Evolutionary conservation across 2,888 invertebrate species (phyloP), one percentile per base, ranked within the genome.

Genomic region (Sisyra nigra): DNA sequence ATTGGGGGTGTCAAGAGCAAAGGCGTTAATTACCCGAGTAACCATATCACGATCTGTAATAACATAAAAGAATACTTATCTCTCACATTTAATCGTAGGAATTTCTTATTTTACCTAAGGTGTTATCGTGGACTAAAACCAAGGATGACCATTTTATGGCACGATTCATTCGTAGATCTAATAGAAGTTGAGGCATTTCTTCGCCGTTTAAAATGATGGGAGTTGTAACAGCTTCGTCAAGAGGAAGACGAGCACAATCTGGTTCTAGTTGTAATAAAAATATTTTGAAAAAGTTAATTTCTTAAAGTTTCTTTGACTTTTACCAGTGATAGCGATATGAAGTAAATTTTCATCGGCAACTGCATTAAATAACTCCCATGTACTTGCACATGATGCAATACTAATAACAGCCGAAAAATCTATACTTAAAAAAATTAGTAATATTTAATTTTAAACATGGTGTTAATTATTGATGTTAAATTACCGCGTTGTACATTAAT

Each of bases 211-310:
- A 66, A n/a, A 80, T 63, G 42, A 79, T 63, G 0, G 87, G 85
- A 42, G 74, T 72, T 40, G 81, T 83, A 29, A 87, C 66, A 0
- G 83, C 84, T 13, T 74, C 66, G 24, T 69, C 61, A 0, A 64
- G 52, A 0, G 85, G 82, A 39, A 88, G 58, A 32, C 88, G 68
- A 1, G 85, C 80, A 56, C 88, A 88, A 54, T 86, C 81, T 1
- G 76, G 68, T 55, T 83, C 86, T 71, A 17, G 3, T n/a, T 6
- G 10, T 3, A 9, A 38, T 9, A 17, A n/a, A 2, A 14, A 8
- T 9, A 17, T 8, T 7, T 38, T 17, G 11, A 18, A 6, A 17
- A 14, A 17, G 9, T 38, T 17, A 15, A 4, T 37, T 15, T 37
- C n/a, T n/a, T 15, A 14, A 13, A 13, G 10, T 36, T 37, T 37